phyloP scores from a whole-genome alignment of 1,140 invertebrate species.

The Papilio machaon region DNA sequence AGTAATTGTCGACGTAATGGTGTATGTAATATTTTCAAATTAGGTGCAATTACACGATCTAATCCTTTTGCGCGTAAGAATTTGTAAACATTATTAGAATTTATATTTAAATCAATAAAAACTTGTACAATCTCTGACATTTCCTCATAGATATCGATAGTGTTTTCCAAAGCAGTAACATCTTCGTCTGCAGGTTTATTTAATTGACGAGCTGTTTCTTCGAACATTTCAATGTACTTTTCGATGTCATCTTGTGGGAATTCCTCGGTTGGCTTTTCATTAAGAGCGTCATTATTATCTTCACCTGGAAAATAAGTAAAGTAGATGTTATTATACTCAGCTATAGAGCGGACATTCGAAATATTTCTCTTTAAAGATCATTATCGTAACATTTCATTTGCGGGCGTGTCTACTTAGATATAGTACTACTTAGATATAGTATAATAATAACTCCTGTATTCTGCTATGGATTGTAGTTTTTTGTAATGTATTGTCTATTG shows the following conservation, averaged over 20 bases:
- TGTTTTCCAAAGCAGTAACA: slow-evolving; percentile 46
- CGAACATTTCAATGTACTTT: slow-evolving; percentile 49
- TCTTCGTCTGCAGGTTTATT: slow-evolving; percentile 46
- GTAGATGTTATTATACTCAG: neutral
- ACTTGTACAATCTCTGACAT: slow-evolving; percentile 48
- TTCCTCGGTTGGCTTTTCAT: slow-evolving; percentile 19
- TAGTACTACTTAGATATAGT: no score
- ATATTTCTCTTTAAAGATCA: no score
- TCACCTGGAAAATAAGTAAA: neutral
- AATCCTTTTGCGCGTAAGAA: slow-evolving; percentile 63
- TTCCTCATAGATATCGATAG: slow-evolving; percentile 47
- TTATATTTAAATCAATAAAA: slow-evolving; percentile 47
- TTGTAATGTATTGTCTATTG: no score
- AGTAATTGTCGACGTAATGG: slow-evolving; percentile 51
- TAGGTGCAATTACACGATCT: slow-evolving; percentile 51
- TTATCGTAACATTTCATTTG: no score
- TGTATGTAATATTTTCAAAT: slow-evolving; percentile 47
- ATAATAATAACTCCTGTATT: no score
- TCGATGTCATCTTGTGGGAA: slow-evolving; percentile 43
- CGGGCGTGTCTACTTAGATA: no score
- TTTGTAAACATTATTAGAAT: slow-evolving; percentile 51
- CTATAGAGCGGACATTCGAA: neutral
- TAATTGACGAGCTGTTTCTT: slow-evolving; percentile 38
- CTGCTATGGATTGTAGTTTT: no score
- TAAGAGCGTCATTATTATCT: neutral